A percentile compares a stretch with the other conserved stretches of the same genome.
phyloP scores from a whole-genome alignment of 2,113 vertebrate species.

The Dinomys branickii region DNA sequence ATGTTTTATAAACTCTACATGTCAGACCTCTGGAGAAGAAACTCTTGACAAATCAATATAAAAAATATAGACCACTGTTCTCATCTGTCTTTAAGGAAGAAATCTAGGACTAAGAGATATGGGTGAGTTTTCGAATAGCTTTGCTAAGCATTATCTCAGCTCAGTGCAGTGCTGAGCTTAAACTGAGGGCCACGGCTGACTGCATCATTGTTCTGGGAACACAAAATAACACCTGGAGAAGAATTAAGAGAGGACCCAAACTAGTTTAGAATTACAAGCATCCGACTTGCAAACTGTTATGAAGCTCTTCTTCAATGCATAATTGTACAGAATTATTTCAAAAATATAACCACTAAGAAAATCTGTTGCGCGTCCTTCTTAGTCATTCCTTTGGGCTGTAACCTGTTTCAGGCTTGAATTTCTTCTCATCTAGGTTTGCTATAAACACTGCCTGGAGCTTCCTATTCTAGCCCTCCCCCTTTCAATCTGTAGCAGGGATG shows the following conservation, averaged over 20 bases:
- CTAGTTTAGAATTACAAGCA: not conserved
- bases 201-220: not conserved
- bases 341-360: slow-evolving; percentile 28
- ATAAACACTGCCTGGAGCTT: not conserved
- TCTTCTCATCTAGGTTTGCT: not conserved
- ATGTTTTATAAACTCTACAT: not conserved
- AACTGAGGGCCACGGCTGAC: not conserved
- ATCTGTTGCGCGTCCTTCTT: not conserved
- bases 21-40: not conserved
- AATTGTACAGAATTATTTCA: slow-evolving; percentile 23
- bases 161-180: not conserved
- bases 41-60: not conserved
- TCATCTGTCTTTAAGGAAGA: slow-evolving; percentile 12
- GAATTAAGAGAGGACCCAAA: not conserved
- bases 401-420: not conserved
- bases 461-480: not conserved
- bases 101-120: not conserved
- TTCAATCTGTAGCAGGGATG: not conserved
- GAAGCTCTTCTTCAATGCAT: not conserved
- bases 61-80: slow-evolving; percentile 17
- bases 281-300: not conserved
- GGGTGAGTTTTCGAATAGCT: not conserved
- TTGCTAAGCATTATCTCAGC: slow-evolving; percentile 25
- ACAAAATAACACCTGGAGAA: not conserved
- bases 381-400: not conserved